A percentile compares a stretch with the other conserved stretches of the same genome.
Evolutionary conservation across 1,140 invertebrate genomes (phyloP).

Genomic region (Eurosta solidaginis): DNA sequence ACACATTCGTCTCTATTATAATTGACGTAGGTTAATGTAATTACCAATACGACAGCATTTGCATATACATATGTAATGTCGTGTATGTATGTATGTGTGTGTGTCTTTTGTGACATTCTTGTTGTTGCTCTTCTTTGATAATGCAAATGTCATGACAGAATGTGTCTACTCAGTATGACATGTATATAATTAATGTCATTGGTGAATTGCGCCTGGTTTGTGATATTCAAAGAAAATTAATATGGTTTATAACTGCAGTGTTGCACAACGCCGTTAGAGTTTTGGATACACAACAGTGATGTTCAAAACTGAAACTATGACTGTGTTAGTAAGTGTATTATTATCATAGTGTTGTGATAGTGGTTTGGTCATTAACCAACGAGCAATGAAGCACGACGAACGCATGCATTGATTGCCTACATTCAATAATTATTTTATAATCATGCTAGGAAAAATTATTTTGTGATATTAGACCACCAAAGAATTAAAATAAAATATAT

Average conservation of each 20-base stretch:
- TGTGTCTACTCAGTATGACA: background rate
- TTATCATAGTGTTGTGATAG: too few species aligned
- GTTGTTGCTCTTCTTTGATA: background rate
- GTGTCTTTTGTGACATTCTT: background rate
- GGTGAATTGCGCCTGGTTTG: background rate
- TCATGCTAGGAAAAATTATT: too few species aligned
- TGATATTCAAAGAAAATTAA: background rate
- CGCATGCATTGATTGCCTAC: too few species aligned
- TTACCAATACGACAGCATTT: background rate
- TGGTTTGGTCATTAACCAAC: too few species aligned
- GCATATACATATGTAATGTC: background rate
- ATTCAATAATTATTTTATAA: too few species aligned
- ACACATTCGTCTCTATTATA: background rate
- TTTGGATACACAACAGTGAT: too few species aligned
- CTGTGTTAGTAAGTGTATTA: too few species aligned
- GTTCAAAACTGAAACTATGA: too few species aligned
- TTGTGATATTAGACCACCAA: too few species aligned
- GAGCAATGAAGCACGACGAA: too few species aligned
- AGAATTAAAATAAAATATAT: too few species aligned
- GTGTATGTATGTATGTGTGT: background rate
- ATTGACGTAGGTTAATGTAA: constrained; percentile 11
- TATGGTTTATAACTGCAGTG: background rate
- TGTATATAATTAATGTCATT: constrained; percentile 19
- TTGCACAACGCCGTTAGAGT: too few species aligned
- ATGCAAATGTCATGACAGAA: background rate